Evolutionary conservation across 1,140 invertebrate genomes (phyloP).

Genomic region (Halesus radiatus): DNA sequence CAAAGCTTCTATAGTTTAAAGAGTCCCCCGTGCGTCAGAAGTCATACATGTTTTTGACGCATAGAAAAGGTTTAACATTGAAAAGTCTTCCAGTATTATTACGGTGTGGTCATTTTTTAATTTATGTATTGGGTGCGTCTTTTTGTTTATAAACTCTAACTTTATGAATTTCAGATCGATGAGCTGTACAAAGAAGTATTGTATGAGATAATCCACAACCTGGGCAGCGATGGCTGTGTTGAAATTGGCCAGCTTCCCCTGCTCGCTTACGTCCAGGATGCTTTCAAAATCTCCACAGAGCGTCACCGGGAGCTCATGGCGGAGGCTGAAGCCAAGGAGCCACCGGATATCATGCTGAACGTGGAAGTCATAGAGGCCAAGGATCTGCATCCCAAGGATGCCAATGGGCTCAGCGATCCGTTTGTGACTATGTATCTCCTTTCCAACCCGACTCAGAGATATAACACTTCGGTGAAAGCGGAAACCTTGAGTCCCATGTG

Average conservation of each 20-base stretch:
- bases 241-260: slow-evolving; percentile 80
- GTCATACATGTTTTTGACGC: no score
- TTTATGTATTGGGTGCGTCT: no score
- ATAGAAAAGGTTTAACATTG: no score
- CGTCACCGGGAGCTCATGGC: slow-evolving; percentile 79
- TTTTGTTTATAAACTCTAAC: no score
- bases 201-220: slow-evolving; percentile 94
- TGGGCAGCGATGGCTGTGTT: slow-evolving; percentile 79
- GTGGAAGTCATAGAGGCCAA: slow-evolving; percentile 94
- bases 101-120: no score
- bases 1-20: no score
- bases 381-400: slow-evolving; percentile 93
- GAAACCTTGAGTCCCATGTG: slow-evolving; percentile 91
- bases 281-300: slow-evolving; percentile 86
- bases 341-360: slow-evolving; percentile 93
- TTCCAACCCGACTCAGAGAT: slow-evolving; percentile 81
- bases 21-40: no score
- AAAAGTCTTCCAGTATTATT: no score
- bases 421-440: slow-evolving; percentile 89
- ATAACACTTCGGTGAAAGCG: slow-evolving; percentile 92
- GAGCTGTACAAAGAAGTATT: slow-evolving; percentile 93
- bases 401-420: slow-evolving; percentile 96
- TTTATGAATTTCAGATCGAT: slow-evolving; percentile 78
- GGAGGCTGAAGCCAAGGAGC: slow-evolving; percentile 81
- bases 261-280: slow-evolving; percentile 88